Conservation (phyloP, 2,113 vertebrate species). For the Apteryx mantelli region DNA sequence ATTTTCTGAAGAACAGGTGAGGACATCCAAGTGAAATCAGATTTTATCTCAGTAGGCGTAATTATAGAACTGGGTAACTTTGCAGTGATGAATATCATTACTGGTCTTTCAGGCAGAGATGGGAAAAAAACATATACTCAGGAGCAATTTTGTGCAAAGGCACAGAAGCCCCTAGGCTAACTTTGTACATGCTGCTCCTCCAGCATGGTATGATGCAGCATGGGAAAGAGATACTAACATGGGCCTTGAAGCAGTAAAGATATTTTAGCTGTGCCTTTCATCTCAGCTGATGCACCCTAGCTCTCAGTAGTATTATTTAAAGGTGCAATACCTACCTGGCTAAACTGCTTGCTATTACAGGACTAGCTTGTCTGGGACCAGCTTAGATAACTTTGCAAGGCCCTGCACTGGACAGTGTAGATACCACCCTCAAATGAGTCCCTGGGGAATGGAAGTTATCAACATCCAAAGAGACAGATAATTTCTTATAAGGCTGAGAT, state of each 20-base stretch:
- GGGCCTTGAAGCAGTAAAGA: background rate
- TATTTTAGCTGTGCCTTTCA: background rate
- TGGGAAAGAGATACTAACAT: background rate
- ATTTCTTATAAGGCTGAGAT: background rate
- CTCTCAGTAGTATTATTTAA: background rate
- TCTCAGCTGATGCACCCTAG: background rate
- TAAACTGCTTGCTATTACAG: background rate
- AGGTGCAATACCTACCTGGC: background rate
- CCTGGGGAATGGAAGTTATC: background rate
- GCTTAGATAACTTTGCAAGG: background rate
- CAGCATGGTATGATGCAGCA: background rate
- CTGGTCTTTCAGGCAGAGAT: background rate
- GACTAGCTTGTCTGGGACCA: background rate
- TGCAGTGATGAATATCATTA: background rate
- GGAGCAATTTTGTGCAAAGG: background rate
- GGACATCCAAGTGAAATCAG: background rate
- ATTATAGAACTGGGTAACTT: background rate
- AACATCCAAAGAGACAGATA: background rate
- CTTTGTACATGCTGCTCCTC: background rate
- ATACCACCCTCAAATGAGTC: background rate
- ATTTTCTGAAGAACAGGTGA: background rate
- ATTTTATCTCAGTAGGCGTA: background rate
- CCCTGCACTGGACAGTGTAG: background rate
- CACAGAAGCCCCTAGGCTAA: background rate
- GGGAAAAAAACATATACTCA: background rate